Evolutionary conservation across 2,888 invertebrate species (phyloP), one percentile per base, ranked within the genome.

Genomic region (Syritta pipiens): DNA sequence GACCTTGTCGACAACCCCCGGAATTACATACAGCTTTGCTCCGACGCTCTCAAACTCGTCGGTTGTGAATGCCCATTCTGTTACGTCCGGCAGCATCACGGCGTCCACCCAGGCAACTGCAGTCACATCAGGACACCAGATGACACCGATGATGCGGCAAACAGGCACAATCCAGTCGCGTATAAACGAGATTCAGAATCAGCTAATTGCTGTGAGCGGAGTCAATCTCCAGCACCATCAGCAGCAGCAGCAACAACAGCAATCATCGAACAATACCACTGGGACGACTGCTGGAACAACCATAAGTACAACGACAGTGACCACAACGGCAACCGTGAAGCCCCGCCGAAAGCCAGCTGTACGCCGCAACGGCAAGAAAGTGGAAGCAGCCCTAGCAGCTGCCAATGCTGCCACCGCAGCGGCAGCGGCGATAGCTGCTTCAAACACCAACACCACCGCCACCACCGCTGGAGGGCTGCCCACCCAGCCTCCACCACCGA

Each of bases 291-390:
- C 81, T 22, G 51, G 44, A 51, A 22, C 81, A 65, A 37, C 65
- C 46, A 35, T 75, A 6, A 35, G 22, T 32, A 55, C 62, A 7
- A 24, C 72, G 28, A 24, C 71, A 19, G 65, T 72, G 19, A 81
- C 84, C 3, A 84, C 87, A 26, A 86, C 88, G 2, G 87, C 87
- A 5, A 77, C 88, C 0, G 85, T 88, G 0, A 89, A 88, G 40
- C 88, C 89, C 1, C 84, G 88, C 9, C 84, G 89, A 12, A 89
- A 89, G 59, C 88, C 88, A 2, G 85, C 88, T 2, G 86, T 86
- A 4, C 86, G 86, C 10, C 83, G 88, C 10, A 88, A 87, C 59
- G 84, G 85, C 2, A 88, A 88, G 75, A 89, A 89, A 74, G 84
- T 86, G 19, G 88, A 88, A 20, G 67, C 82, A 4, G 81, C 82